Conservation (phyloP, 2,888 invertebrate genomes). For the Opisthograptis luteolata region DNA sequence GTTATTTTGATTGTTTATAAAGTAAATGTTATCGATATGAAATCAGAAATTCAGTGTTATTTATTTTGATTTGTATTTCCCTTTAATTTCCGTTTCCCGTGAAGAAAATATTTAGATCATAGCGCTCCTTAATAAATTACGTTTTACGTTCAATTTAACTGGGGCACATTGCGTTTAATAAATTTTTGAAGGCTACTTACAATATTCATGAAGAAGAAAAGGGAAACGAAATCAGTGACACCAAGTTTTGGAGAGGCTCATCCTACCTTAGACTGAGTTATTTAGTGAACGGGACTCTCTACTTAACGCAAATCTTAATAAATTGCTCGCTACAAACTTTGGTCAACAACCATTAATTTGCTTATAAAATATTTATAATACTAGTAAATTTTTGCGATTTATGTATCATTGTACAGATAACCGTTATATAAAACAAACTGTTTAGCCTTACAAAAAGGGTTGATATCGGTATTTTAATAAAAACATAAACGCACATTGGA, state of each 20-base stretch:
- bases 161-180: conserved; percentile 50
- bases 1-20: neutral
- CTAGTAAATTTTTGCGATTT: no score
- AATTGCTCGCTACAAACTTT: conserved; percentile 14
- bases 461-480: no score
- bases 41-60: neutral
- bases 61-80: conserved; percentile 18
- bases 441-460: no score
- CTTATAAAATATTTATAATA: no score
- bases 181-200: conserved; percentile 49
- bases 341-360: conserved; percentile 2
- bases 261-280: conserved; percentile 28
- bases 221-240: conserved; percentile 46
- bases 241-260: conserved; percentile 40
- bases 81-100: conserved; percentile 18
- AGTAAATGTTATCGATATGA: neutral
- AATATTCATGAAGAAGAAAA: conserved; percentile 50
- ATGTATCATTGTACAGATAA: no score
- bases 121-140: conserved; percentile 45
- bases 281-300: conserved; percentile 33
- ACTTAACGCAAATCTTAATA: conserved; percentile 33
- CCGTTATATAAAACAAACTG: no score
- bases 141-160: conserved; percentile 49
- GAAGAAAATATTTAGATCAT: conserved; percentile 46
- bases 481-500: no score